A percentile compares a stretch with the other conserved stretches of the same genome.
phyloP scores from a whole-genome alignment of 1,140 invertebrate species.

The Battus philenor region DNA sequence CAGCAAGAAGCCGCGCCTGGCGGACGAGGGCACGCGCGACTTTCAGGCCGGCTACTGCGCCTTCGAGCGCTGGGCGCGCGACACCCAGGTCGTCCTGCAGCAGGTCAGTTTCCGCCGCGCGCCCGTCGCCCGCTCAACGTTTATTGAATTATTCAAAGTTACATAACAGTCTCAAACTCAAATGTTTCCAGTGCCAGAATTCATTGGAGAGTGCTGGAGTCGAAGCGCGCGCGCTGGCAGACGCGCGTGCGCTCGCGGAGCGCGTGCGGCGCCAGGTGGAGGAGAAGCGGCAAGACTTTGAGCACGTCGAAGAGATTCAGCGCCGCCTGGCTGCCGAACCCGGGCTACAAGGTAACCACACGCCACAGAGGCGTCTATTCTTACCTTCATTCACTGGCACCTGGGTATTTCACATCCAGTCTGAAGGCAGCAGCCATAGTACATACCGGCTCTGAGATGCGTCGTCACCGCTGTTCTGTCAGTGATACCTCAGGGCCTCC shows the following conservation, averaged over 20 bases:
- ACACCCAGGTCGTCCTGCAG: slow-evolving; percentile 28
- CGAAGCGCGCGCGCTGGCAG: slow-evolving; percentile 17
- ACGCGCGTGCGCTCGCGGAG: slow-evolving; percentile 30
- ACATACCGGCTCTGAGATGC: too few species aligned
- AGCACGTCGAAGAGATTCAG: slow-evolving; percentile 50
- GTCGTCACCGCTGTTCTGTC: too few species aligned
- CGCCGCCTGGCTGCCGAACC: slow-evolving; percentile 34
- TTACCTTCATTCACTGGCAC: too few species aligned
- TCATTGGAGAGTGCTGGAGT: slow-evolving; percentile 20
- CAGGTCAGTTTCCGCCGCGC: slow-evolving; percentile 13
- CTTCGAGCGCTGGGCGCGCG: slow-evolving; percentile 43
- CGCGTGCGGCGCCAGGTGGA: slow-evolving; percentile 24
- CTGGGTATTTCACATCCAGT: too few species aligned
- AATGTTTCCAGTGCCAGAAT: slow-evolving; percentile 22
- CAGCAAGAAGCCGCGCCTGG: slow-evolving; percentile 75
- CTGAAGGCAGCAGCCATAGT: too few species aligned
- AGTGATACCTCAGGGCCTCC: too few species aligned
- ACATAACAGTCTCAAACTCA: too few species aligned
- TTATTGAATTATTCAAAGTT: too few species aligned
- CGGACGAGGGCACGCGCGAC: slow-evolving; percentile 31
- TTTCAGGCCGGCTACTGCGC: slow-evolving; percentile 44
- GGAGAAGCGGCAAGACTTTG: slow-evolving; percentile 37
- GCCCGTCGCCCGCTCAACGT: too few species aligned
- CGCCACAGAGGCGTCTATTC: too few species aligned
- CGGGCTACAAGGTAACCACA: slow-evolving; percentile 29